A percentile compares a stretch with the other conserved stretches of the same genome.
These are phyloP conservation scores for Bombus consobrinus DNA, from an alignment of 1,140 invertebrate species.

Conservation along the genomic window DNA sequence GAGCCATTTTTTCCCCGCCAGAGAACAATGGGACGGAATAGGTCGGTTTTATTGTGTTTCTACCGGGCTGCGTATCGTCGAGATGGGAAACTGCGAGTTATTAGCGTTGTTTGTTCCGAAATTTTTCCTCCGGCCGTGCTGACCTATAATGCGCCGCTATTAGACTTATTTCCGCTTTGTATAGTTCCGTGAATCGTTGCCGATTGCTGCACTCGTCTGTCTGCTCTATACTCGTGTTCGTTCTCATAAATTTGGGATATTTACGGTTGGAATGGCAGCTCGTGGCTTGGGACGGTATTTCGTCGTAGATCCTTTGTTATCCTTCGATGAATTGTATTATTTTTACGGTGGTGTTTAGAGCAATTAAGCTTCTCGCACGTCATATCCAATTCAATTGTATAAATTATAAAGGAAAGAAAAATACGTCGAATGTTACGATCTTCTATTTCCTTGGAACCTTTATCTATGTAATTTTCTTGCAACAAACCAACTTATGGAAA, in stretches of 20 bases:
- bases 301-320: no score
- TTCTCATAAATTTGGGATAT: not conserved
- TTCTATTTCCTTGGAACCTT: no score
- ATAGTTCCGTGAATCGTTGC: not conserved
- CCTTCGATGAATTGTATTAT: no score
- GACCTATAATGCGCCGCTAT: not conserved
- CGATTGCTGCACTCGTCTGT: not conserved
- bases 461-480: no score
- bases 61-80: not conserved
- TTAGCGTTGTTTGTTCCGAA: slow-evolving; percentile 20
- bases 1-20: not conserved
- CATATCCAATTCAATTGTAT: no score
- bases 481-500: no score
- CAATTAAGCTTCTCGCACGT: no score
- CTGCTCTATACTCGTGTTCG: not conserved
- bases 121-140: not conserved
- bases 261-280: no score
- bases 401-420: no score
- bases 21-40: slow-evolving; percentile 13
- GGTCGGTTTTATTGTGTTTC: slow-evolving; percentile 22
- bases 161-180: not conserved
- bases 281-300: no score
- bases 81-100: slow-evolving; percentile 19
- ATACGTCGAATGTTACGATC: no score
- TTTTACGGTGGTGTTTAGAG: no score